A percentile compares a stretch with the other conserved stretches of the same genome.
Conservation (phyloP, 2,113 vertebrate species). For the Nesogale talazaci region DNA sequence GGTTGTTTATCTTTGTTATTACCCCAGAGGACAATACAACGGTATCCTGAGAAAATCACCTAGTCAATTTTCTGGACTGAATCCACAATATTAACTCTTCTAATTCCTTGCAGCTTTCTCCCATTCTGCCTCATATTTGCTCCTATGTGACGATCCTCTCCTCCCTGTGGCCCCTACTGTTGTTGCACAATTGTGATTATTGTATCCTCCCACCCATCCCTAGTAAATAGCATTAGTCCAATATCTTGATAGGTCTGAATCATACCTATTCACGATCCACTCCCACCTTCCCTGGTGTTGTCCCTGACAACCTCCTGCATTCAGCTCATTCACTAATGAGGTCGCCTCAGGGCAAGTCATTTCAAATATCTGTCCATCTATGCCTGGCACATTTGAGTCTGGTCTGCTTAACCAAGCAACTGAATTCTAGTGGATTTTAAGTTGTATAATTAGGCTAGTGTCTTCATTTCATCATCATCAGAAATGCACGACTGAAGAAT, state of each 20-base stretch:
- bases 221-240: neutral
- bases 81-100: neutral
- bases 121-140: neutral
- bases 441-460: neutral
- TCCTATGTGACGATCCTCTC: too few relatives aligned
- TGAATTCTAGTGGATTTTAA: neutral
- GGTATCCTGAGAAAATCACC: neutral
- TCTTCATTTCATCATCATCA: neutral
- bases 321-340: neutral
- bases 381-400: neutral
- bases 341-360: neutral
- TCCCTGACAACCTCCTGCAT: neutral
- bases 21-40: conserved; percentile 5
- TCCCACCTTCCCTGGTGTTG: neutral
- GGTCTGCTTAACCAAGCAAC: neutral
- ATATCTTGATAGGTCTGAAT: neutral
- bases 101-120: conserved; percentile 21
- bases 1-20: conserved; percentile 13
- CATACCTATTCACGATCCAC: neutral
- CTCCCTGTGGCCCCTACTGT: neutral
- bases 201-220: neutral
- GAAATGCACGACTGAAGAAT: neutral
- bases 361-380: neutral
- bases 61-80: neutral
- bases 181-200: neutral